Evolutionary conservation across 1,140 invertebrate genomes (phyloP), one percentile per base, ranked within the genome.

Genomic region (Eumeta japonica): DNA sequence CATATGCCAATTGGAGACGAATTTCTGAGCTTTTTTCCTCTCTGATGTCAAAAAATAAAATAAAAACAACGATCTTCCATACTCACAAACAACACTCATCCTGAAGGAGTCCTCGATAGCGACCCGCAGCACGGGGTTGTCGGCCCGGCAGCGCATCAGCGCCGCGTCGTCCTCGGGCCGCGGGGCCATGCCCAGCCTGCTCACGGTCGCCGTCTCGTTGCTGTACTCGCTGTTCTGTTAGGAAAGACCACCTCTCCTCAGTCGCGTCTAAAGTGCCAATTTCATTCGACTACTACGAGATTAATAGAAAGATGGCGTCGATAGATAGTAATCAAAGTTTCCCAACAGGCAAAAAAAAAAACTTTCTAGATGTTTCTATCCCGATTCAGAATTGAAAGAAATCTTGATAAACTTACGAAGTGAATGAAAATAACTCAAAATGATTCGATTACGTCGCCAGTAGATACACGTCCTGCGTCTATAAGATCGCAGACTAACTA

Each of bases 1-100:
- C 5, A n/a, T n/a, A 5, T 5, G 20, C 20, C n/a, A n/a, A 24
- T n/a, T 24, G 20, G n/a, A n/a, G 20, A 24, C 5, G 20, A 7
- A n/a, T 24, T n/a, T 7, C n/a, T 24, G n/a, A n/a, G 20, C 5
- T 7, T 7, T 24, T 24, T 24, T 24, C 20, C 5, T 5, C 20
- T 7, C 20, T n/a, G n/a, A n/a, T n/a, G n/a, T n/a, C n/a, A n/a
- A n/a, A n/a, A n/a, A n/a, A n/a, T n/a, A n/a, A n/a, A n/a, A n/a
- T n/a, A n/a, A n/a, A n/a, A n/a, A n/a, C n/a, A n/a, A n/a, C n/a
- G n/a, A 24, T n/a, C 20, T 7, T n/a, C n/a, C n/a, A 24, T 24
- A 87, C 89, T 91, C 80, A 92, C 90, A 92, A 51, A 91, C 87
- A 52, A 93, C 86, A 59, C 88, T 90, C 52, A 93, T 79, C 43